Conservation (phyloP, 1,140 invertebrate species). For the Caerostris darwini region DNA sequence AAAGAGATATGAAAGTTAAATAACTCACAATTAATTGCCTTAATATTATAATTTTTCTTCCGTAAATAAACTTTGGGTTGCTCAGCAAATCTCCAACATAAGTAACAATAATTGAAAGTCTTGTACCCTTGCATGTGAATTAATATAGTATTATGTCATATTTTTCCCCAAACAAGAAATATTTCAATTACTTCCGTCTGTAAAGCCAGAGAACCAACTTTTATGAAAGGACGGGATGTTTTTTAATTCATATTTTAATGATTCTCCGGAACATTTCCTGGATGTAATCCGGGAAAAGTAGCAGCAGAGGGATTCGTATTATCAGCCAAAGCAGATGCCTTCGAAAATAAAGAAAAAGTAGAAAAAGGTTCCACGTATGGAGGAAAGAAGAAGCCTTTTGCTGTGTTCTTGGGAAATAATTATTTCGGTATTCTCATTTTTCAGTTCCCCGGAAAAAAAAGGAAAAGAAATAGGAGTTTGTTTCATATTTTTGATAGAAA, state of each 20-base stretch:
- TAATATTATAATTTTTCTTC: too few relatives aligned
- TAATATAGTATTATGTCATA: neutral
- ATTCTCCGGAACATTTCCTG: slow-evolving; percentile 45
- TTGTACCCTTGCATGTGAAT: neutral
- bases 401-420: slow-evolving; percentile 63
- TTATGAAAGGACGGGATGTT: neutral
- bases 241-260: slow-evolving; percentile 71
- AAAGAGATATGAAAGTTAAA: too few relatives aligned
- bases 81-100: too few relatives aligned
- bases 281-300: slow-evolving; percentile 31
- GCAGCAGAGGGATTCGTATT: neutral
- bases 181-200: neutral
- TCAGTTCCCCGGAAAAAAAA: slow-evolving; percentile 10
- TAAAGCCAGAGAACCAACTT: neutral
- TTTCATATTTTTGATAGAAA: slow-evolving; percentile 77
- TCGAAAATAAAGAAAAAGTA: slow-evolving; percentile 45
- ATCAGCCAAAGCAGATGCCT: slow-evolving; percentile 58
- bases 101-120: too few relatives aligned
- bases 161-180: neutral
- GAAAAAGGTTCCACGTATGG: neutral
- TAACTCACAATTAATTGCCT: too few relatives aligned
- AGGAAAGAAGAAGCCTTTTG: neutral
- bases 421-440: slow-evolving; percentile 76
- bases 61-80: too few relatives aligned
- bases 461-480: slow-evolving; percentile 46